These are phyloP conservation scores for Pandemis corylana DNA, from an alignment of 2,888 invertebrate species.

Conservation along the genomic window DNA sequence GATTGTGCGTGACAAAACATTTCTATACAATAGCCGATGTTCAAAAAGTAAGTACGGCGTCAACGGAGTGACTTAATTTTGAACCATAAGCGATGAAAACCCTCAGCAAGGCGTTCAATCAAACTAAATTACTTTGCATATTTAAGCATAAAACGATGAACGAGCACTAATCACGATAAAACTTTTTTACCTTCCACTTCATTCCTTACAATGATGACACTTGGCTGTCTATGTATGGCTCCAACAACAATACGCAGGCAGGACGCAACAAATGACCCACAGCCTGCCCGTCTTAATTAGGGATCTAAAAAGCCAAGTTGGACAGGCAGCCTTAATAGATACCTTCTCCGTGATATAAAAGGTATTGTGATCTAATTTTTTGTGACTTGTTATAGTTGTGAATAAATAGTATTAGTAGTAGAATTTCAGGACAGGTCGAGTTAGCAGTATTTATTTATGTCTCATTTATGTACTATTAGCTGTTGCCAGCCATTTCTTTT, in stretches of 20 bases:
- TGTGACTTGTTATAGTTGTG: neutral
- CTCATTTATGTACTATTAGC: too few relatives aligned
- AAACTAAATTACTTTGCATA: too few relatives aligned
- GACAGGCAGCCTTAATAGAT: conserved; percentile 4
- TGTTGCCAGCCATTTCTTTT: too few relatives aligned
- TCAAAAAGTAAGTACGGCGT: too few relatives aligned
- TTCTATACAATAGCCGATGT: too few relatives aligned
- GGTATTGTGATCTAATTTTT: neutral
- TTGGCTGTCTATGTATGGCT: neutral
- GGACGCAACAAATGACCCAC: conserved; percentile 5
- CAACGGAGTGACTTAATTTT: too few relatives aligned
- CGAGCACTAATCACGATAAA: neutral
- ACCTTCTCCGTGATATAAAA: neutral
- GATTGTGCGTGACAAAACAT: too few relatives aligned
- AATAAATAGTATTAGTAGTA: neutral
- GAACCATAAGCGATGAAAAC: too few relatives aligned
- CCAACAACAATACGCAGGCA: neutral
- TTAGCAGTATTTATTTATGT: neutral
- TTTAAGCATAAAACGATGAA: neutral
- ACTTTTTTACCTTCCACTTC: neutral
- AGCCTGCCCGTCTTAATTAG: conserved; percentile 14
- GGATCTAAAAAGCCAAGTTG: neutral
- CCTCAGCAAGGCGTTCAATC: too few relatives aligned
- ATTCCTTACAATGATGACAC: neutral
- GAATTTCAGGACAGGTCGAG: neutral